Percentiles rank a stretch among this genome's conserved stretches.
Conservation (phyloP, 2,797 vertebrate genomes). For the Propithecus perrieri region DNA sequence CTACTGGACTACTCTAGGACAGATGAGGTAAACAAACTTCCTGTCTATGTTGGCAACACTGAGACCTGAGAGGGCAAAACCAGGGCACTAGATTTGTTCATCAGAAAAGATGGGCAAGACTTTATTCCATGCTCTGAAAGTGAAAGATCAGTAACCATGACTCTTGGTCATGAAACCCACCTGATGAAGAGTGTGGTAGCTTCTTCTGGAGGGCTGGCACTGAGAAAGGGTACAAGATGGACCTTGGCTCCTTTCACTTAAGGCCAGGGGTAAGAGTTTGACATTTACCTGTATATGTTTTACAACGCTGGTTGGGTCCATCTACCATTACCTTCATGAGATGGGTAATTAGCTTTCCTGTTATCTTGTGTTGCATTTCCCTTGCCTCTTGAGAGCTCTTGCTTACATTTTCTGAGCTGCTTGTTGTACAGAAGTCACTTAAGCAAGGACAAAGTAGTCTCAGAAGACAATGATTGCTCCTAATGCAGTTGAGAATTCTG, state of each 20-base stretch:
- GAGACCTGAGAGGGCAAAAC: background rate
- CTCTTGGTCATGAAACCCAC: background rate
- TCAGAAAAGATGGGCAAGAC: background rate
- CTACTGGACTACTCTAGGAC: background rate
- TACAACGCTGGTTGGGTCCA: background rate
- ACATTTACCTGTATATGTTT: background rate
- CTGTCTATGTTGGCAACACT: background rate
- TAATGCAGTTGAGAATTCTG: constrained; percentile 33
- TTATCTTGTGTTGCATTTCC: background rate
- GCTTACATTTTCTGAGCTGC: background rate
- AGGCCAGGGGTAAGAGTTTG: background rate
- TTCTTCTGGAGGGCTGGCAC: background rate
- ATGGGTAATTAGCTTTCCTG: background rate
- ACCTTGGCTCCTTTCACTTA: background rate
- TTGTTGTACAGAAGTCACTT: background rate
- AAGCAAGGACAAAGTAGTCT: background rate
- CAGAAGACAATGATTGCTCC: constrained; percentile 13
- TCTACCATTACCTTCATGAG: background rate
- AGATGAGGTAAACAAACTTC: background rate
- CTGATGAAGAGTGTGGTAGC: background rate
- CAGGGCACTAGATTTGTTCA: background rate
- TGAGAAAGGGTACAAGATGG: background rate
- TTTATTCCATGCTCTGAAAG: background rate
- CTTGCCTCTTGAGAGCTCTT: background rate
- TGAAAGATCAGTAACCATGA: background rate